Evolutionary conservation across 2,797 vertebrate genomes (phyloP), one percentile per base, ranked within the genome.

Genomic region (Psittacula derbiana): DNA sequence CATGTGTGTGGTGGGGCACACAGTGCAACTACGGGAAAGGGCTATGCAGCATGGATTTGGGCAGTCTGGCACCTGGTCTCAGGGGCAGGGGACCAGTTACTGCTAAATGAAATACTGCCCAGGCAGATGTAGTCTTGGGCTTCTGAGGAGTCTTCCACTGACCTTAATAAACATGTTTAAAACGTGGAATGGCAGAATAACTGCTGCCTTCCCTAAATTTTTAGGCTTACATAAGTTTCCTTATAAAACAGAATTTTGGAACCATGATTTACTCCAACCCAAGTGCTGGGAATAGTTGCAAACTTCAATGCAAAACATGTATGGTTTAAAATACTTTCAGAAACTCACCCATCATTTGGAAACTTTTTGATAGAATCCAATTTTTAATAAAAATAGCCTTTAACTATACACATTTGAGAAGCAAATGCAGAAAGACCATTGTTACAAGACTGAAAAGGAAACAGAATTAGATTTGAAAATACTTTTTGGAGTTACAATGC

Each of bases 331-430:
- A 86, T 38, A 60, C 8, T 81, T 90, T 16, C 33, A 74, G 62
- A 87, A 91, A 76, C 13, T 60, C 28, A 40, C 91, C 23, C 24
- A 71, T 67, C 2, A 55, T 64, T 88, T 81, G 46, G 69, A 91
- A 86, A 43, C 24, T 74, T 94, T 78, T 41, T 61, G 33, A 84
- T n/a, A 60, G 36, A 88, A 86, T 86, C 14, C 4, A 43, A 15
- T 66, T 92, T 88, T 86, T 70, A 81, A 86, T 92, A 91, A 91
- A 93, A 88, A 69, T 18, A 83, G 15, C 16, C 90, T 86, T 92
- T 50, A 86, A 38, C n/a, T 75, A 66, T 30, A 67, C 8, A 36
- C 16, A 50, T 72, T 72, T 69, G 46, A 78, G 43, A 93, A 62
- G 44, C 36, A 84, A 78, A 72, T 58, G 17, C 31, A 87, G 57